These are phyloP conservation scores for Hipparchia sbordonii DNA, from an alignment of 2,888 invertebrate species.

Conservation along the genomic window DNA sequence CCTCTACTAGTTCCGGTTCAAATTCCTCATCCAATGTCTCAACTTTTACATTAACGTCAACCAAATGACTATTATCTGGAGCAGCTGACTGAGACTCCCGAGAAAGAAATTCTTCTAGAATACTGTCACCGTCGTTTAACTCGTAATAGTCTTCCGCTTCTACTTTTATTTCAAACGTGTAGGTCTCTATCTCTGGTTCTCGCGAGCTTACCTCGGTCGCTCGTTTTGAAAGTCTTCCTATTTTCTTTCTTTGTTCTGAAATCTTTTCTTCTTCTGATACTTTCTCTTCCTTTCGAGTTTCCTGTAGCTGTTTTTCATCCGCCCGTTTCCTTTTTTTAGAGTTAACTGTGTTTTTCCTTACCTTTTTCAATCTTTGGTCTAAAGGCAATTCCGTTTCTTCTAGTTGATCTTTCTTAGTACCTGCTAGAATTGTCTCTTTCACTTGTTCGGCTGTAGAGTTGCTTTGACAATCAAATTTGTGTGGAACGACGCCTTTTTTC, in stretches of 20 bases:
- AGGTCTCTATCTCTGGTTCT: background rate
- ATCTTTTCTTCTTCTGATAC: background rate
- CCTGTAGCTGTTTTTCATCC: background rate
- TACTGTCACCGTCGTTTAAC: background rate
- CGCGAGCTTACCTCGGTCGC: background rate
- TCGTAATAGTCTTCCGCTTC: background rate
- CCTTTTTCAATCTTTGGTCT: background rate
- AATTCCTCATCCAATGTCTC: conserved; percentile 4
- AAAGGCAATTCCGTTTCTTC: background rate
- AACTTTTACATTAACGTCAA: background rate
- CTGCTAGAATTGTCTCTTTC: background rate
- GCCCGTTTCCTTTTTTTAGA: background rate
- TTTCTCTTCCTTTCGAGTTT: background rate
- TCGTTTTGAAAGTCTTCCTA: background rate
- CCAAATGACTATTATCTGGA: background rate
- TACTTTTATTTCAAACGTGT: background rate
- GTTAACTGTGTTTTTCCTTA: no score
- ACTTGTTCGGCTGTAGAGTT: no score
- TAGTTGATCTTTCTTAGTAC: background rate
- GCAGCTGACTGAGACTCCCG: no score
- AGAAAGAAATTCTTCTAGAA: no score
- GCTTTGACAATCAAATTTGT: background rate
- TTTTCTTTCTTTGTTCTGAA: background rate
- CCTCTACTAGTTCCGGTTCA: background rate
- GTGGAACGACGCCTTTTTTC: conserved; percentile 1